Conservation (phyloP, 2,113 vertebrate genomes). For the Nerophis lumbriciformis region DNA sequence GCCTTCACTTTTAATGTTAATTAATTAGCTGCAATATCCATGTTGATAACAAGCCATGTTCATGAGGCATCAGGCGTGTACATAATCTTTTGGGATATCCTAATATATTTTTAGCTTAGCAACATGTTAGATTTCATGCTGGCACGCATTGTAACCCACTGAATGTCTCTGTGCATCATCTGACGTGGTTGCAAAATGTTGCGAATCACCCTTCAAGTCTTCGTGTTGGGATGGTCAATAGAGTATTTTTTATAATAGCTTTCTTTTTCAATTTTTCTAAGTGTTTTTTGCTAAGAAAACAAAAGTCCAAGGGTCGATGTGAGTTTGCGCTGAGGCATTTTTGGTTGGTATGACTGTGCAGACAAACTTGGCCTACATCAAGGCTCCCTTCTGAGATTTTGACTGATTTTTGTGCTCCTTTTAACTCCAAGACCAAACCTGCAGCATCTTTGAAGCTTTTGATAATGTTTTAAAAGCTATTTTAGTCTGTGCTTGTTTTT, state of each 20-base stretch:
- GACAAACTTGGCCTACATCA: conserved; percentile 17
- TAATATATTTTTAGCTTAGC: conserved; percentile 37
- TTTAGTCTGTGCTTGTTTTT: conserved; percentile 49
- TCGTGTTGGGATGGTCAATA: conserved; percentile 52
- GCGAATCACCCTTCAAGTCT: conserved; percentile 41
- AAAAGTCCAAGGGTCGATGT: conserved; percentile 23
- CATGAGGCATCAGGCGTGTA: conserved; percentile 16
- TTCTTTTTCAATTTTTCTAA: conserved; percentile 74
- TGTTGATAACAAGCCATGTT: conserved; percentile 4
- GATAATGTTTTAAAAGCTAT: conserved; percentile 53
- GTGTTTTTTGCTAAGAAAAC: conserved; percentile 60
- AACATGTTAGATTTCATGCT: conserved; percentile 20
- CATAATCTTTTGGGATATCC: conserved; percentile 26
- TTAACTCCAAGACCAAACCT: conserved; percentile 65
- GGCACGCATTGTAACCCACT: conserved; percentile 12
- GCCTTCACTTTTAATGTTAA: not conserved
- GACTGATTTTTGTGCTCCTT: conserved; percentile 45
- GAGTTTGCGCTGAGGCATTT: conserved; percentile 46
- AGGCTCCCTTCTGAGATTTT: conserved; percentile 22
- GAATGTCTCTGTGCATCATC: conserved; percentile 51
- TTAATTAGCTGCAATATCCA: conserved; percentile 1
- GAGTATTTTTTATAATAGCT: conserved; percentile 74
- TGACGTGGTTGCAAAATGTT: conserved; percentile 29
- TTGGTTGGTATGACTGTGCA: conserved; percentile 1
- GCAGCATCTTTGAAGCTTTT: conserved; percentile 58